Conservation (phyloP, 2,113 vertebrate genomes). For the Eleginops maclovinus region DNA sequence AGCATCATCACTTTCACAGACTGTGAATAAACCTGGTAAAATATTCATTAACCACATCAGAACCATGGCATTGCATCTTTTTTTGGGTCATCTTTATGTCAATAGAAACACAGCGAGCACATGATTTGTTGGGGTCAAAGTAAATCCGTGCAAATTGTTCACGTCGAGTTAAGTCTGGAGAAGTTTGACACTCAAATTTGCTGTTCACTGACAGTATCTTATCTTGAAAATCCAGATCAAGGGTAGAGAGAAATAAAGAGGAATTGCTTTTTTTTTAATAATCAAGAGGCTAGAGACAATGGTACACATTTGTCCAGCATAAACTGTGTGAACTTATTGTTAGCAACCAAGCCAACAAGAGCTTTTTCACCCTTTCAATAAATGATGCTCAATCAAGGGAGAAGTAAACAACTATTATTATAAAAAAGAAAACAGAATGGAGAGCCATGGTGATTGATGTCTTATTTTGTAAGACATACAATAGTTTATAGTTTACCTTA, state of each 20-base stretch:
- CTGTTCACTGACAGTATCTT: no score
- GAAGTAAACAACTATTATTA: background rate
- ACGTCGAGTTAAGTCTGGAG: background rate
- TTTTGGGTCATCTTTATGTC: background rate
- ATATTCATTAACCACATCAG: background rate
- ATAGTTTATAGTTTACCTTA: background rate
- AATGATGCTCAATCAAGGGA: background rate
- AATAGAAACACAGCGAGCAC: background rate
- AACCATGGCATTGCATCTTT: background rate
- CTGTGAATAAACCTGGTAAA: background rate
- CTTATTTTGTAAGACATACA: background rate
- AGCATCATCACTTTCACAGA: background rate
- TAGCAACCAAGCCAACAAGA: background rate
- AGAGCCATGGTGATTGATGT: background rate
- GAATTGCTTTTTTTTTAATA: background rate
- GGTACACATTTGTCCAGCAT: background rate
- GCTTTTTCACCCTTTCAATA: background rate
- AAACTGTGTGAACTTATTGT: background rate
- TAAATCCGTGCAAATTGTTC: background rate
- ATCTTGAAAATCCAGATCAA: no score
- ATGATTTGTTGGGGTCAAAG: background rate
- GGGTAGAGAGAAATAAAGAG: no score
- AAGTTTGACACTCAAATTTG: background rate
- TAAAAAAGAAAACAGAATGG: background rate
- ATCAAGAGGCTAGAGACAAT: background rate